Evolutionary conservation across 1,140 invertebrate species (phyloP), one percentile per base, ranked within the genome.

Genomic region (Ceratosolen fusciceps): DNA sequence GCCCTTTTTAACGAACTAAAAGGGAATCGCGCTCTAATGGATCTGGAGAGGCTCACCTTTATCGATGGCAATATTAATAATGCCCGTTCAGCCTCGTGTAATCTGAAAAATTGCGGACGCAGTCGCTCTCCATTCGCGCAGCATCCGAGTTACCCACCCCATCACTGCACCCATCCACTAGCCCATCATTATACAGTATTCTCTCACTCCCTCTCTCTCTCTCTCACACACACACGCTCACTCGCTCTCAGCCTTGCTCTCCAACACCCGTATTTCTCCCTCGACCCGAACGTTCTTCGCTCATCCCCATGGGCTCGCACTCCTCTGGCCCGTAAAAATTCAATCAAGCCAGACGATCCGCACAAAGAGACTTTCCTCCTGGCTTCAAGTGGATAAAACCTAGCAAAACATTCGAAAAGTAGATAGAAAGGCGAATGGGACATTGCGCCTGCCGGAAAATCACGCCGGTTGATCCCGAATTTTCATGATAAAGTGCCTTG

Each of bases 401-500:
- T 7, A 43, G n/a, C 5, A 43, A 7, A 43, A 43, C 39, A 43
- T 12, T 43, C 39, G 39, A 43, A 12, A 43, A 5, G 39, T 12
- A 43, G 12, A 12, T 43, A 7, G 39, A 5, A 43, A 43, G 26
- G 58, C 5, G 3, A 60, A 60, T n/a, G 58, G 24, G n/a, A 10
- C 58, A 7, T 19, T 4, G n/a, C 60, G 29, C n/a, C 37, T 10
- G 4, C 12, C n/a, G 37, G n/a, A 71, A 71, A 79, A 74, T 65
- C 74, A 56, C 8, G 34, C n/a, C 16, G 10, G 31, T 43, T 65
- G 65, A 79, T 75, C 67, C 47, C 14, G 74, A n/a, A n/a, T n/a
- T n/a, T n/a, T 74, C 54, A 74, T 79, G 77, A 83, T 82, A 72
- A 84, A 83, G 76, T 68, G 62, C 37, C 68, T 73, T 74, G 62